A percentile compares a stretch with the other conserved stretches of the same genome.
These are phyloP conservation scores for Microtus agrestis DNA, from an alignment of 2,797 vertebrate genomes.

Conservation along the genomic window DNA sequence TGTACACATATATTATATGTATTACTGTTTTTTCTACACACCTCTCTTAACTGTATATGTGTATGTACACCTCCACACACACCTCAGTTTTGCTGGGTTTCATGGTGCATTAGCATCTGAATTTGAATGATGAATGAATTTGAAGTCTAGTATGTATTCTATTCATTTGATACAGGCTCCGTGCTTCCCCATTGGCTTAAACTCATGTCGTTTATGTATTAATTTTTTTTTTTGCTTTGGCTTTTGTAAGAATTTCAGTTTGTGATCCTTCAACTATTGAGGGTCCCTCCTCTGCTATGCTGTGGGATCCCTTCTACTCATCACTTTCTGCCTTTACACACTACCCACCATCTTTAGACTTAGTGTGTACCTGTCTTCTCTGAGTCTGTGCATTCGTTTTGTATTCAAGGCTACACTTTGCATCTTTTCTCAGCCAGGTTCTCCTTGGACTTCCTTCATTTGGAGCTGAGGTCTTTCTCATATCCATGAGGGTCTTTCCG, in stretches of 20 bases:
- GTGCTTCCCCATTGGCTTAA: constrained; percentile 37
- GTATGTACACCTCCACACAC: neutral
- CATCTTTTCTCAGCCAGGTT: neutral
- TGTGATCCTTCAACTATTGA: neutral
- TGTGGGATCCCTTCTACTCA: neutral
- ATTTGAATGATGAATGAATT: constrained; percentile 21
- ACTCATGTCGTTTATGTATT: neutral
- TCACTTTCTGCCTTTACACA: neutral
- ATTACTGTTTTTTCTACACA: neutral
- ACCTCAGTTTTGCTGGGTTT: constrained; percentile 5
- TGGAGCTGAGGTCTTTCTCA: neutral
- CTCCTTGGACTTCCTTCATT: neutral
- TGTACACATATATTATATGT: neutral
- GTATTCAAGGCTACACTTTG: neutral
- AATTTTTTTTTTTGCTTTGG: constrained; percentile 7
- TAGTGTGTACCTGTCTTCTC: neutral
- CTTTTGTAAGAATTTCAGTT: constrained; percentile 37
- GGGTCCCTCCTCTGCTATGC: neutral
- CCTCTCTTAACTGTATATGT: neutral
- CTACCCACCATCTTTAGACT: neutral
- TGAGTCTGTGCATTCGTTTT: neutral
- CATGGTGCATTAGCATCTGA: constrained; percentile 13
- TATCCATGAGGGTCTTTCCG: neutral
- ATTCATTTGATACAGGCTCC: neutral
- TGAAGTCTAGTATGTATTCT: neutral